These are phyloP conservation scores for Megaustenia siamemsis DNA, from an alignment of 2,888 invertebrate genomes.

Conservation along the genomic window DNA sequence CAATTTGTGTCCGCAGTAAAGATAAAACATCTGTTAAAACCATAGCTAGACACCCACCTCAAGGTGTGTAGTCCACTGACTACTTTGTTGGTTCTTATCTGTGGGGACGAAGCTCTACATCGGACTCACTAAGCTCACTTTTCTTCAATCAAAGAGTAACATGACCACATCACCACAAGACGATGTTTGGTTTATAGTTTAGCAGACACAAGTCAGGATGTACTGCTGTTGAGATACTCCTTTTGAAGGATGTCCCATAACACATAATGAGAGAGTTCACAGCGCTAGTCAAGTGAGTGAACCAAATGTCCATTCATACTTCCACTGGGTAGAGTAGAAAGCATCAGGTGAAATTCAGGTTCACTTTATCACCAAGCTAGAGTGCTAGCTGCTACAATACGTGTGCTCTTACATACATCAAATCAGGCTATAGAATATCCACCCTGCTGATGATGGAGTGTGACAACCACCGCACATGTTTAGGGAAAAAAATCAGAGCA, in stretches of 20 bases:
- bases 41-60: no score
- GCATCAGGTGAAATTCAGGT: constrained; percentile 8
- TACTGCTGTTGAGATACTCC: neutral
- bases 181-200: neutral
- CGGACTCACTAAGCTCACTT: neutral
- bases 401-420: no score
- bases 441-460: no score
- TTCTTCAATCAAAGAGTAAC: neutral
- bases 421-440: no score
- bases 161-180: neutral
- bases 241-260: neutral
- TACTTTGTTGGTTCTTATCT: no score
- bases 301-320: neutral
- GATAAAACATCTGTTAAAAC: neutral
- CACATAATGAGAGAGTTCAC: neutral
- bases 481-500: no score
- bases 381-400: no score
- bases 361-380: neutral
- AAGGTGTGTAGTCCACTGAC: no score
- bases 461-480: no score
- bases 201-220: neutral
- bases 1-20: neutral
- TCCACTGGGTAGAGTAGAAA: neutral
- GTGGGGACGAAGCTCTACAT: neutral
- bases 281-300: neutral